Evolutionary conservation across 2,113 vertebrate genomes (phyloP), one percentile per base, ranked within the genome.

Genomic region (Sinocyclocheilus anophthalmus): DNA sequence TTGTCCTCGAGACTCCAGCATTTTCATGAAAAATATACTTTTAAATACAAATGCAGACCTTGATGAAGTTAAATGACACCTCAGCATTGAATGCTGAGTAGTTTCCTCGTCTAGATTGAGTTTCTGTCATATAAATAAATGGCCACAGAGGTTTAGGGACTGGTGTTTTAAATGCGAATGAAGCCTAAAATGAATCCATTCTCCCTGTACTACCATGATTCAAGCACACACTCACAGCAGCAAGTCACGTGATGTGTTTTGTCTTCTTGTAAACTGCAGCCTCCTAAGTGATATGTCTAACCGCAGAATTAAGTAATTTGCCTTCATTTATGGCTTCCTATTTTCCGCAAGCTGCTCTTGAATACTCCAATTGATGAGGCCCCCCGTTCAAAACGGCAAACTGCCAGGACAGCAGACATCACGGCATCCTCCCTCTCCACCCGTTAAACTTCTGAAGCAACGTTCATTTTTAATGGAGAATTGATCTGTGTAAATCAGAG

Each of bases 381-480:
- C 76, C 76, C 5, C 37, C 13, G 26, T 26, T 65, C 10, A 42
- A 42, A 30, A 45, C 39, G 42, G 83, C 69, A 84, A 84, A 79
- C 69, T 75, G 76, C 81, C 57, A 87, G 75, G 10, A n/a, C 33
- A 39, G 78, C 61, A 69, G 72, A 48, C 83, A 85, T 81, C 76
- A 22, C 37, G 24, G n/a, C 55, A 55, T 22, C 53, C 24, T 69
- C 82, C 26, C 69, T n/a, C 24, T 79, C 70, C 72, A 84, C 42
- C 78, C 45, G 61, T 84, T 77, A 73, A 86, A 84, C 67, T 70
- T 90, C 69, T 84, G 65, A 76, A 84, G 87, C 69, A 84, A 80
- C 84, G 69, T 84, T 89, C 80, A 89, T 85, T 89, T 87, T 86
- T 87, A 89, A 89, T 87, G 84, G 84, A 84, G 77, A 89, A 91